Percentiles rank a stretch among this genome's conserved stretches.
Conservation (phyloP, 2,888 invertebrate species). For the Caenorhabditis wallacei region DNA sequence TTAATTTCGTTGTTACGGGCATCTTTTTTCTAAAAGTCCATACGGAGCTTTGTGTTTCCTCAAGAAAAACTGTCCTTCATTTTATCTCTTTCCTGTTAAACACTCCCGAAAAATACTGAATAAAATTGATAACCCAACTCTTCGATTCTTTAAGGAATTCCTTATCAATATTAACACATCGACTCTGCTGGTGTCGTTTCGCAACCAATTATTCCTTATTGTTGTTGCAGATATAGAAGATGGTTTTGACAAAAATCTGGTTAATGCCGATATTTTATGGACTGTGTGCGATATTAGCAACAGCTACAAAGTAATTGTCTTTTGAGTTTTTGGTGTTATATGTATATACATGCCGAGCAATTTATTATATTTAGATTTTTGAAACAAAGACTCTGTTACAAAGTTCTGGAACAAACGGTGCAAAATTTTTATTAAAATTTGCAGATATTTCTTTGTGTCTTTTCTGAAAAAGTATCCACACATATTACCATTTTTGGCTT, state of each 20-base stretch:
- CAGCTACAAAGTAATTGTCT: constrained; percentile 52
- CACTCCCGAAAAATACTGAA: neutral
- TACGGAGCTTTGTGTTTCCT: neutral
- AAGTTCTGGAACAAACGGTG: too few species aligned
- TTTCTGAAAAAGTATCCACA: constrained; percentile 58
- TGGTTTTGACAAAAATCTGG: constrained; percentile 69
- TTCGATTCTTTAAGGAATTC: too few species aligned
- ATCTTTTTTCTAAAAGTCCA: neutral
- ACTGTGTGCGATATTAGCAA: constrained; percentile 55
- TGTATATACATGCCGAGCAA: neutral
- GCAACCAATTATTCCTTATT: neutral
- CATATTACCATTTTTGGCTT: constrained; percentile 31
- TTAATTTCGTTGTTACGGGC: constrained; percentile 55
- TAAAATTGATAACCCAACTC: constrained; percentile 41
- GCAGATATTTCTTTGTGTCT: constrained; percentile 61
- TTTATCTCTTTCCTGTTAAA: too few species aligned
- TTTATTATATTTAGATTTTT: too few species aligned
- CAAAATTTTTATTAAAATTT: too few species aligned
- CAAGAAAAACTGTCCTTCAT: too few species aligned
- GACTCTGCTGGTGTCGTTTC: neutral
- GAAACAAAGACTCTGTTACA: too few species aligned
- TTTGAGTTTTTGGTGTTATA: neutral
- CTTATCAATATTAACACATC: constrained; percentile 29
- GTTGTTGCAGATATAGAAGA: constrained; percentile 3
- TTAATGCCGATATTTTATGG: constrained; percentile 64